Conservation (phyloP, 37 sponge, comb jelly and placozoan species). For the Beroe ovata region DNA sequence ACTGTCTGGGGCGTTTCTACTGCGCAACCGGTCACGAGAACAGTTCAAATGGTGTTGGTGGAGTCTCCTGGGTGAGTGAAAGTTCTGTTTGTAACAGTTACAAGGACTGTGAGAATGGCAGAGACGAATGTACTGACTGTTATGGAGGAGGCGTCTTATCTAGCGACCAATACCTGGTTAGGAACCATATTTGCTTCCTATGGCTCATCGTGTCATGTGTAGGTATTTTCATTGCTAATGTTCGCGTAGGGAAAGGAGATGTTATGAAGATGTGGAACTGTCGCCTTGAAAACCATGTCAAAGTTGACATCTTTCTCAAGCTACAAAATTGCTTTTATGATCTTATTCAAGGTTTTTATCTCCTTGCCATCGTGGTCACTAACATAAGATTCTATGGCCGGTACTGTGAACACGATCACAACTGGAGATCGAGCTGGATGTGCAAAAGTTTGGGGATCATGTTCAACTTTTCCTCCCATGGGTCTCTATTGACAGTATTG, state of each 20-base stretch:
- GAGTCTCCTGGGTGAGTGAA: not conserved
- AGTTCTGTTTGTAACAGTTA: not conserved
- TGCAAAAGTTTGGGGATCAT: not conserved
- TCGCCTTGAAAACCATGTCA: not conserved
- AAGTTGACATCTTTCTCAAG: not conserved
- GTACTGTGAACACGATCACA: not conserved
- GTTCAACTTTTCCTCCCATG: not conserved
- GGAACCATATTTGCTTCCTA: not conserved
- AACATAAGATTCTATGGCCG: not conserved
- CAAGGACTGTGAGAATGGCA: not conserved
- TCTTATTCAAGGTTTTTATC: not conserved
- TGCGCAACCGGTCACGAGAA: not conserved
- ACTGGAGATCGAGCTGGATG: not conserved
- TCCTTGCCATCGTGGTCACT: not conserved
- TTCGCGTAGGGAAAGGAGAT: not conserved
- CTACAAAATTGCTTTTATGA: conserved; percentile 6
- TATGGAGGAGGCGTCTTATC: not conserved
- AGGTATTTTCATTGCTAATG: not conserved
- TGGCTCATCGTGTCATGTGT: not conserved
- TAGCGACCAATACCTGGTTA: not conserved
- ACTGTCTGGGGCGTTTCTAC: not conserved
- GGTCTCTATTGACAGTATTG: not conserved
- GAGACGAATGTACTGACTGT: not conserved
- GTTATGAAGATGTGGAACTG: not conserved
- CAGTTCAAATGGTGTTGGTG: not conserved